Evolutionary conservation across 2,797 vertebrate species (phyloP), one percentile per base, ranked within the genome.

Genomic region (Gallinago stenura): DNA sequence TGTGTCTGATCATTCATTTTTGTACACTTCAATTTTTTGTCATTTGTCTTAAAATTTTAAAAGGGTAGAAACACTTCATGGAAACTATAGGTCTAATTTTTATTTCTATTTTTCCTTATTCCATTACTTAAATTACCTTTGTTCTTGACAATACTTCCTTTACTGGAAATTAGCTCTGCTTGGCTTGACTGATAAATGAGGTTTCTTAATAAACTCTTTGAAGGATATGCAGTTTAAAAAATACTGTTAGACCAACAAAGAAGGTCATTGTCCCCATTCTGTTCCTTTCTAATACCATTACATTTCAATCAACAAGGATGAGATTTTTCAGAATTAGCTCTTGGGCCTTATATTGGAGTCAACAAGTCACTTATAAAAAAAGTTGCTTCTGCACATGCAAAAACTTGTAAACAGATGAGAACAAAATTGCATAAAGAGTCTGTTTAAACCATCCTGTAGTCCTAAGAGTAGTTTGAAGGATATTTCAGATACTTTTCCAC

Each of bases 201-300:
- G 12, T 48, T 64, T 48, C 30, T 61, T 81, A 61, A 57, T 31
- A 66, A 90, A 56, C 10, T n/a, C n/a, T 11, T 64, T 41, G 62
- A 94, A 89, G 6, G 12, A 13, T 5, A 48, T 3, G 15, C 48
- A 15, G 45, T 53, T 72, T 46, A 46, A 77, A 82, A 25, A 16
- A n/a, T 78, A 17, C 2, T 21, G 4, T 39, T 82, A n/a, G 10
- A 12, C 53, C 45, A 58, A 78, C 2, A n/a, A 62, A 41, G 25
- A 78, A 30, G 4, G 10, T 2, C 0, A 1, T 11, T 30, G 3
- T 73, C 7, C 6, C 9, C 12, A 43, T 61, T 7, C 26, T 6
- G 0, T n/a, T 56, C 26, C 61, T 78, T 90, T 90, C 46, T 39
- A 43, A 65, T 41, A 5, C 4, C 70, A 6, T 51, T 64, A 64